phyloP scores from a whole-genome alignment of 2,113 vertebrate species.

The Poicephalus gulielmi region DNA sequence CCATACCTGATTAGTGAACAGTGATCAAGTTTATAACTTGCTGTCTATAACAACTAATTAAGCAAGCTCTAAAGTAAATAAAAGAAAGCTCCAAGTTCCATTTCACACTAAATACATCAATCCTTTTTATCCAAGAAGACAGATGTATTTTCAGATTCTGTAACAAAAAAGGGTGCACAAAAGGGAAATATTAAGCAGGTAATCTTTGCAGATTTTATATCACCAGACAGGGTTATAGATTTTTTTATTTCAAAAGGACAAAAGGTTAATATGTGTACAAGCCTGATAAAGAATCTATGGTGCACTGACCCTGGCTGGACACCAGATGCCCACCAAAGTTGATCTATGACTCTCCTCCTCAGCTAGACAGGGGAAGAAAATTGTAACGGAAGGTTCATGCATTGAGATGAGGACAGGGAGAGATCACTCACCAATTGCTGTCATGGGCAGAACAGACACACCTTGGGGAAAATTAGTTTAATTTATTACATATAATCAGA shows the following conservation, averaged over 20 bases:
- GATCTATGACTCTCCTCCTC: not conserved
- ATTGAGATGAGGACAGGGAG: not conserved
- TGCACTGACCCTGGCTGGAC: not conserved
- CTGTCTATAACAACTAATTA: constrained; percentile 5
- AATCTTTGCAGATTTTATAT: not conserved
- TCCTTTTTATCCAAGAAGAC: not conserved
- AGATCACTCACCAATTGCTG: not conserved
- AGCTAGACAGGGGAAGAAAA: not conserved
- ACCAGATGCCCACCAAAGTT: not conserved
- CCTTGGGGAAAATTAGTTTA: not conserved
- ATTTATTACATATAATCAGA: not conserved
- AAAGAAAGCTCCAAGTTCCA: not conserved
- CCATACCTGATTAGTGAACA: not conserved
- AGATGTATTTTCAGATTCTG: not conserved
- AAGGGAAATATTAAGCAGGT: not conserved
- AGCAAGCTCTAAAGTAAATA: not conserved
- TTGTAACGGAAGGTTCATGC: not conserved
- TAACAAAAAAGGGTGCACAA: not conserved
- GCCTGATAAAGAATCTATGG: not conserved
- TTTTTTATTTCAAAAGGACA: not conserved
- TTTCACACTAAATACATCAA: not conserved
- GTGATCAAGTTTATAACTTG: not conserved
- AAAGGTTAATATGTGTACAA: not conserved
- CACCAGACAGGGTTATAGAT: not conserved
- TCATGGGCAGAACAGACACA: fast-evolving